phyloP scores from a whole-genome alignment of 2,888 invertebrate species.

The Caradrina kadenii region DNA sequence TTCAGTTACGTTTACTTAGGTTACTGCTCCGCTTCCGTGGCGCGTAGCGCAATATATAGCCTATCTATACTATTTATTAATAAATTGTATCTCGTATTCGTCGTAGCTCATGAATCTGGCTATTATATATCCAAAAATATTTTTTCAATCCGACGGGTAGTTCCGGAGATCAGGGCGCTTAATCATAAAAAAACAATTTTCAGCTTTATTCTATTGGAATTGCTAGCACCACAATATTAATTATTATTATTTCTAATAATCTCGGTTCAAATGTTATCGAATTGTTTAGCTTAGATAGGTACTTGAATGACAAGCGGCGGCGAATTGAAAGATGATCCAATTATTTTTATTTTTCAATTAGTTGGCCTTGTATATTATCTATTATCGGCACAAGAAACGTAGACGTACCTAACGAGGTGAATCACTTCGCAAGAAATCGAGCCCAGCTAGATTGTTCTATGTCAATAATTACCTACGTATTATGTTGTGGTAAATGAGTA shows the following conservation, averaged over 20 bases:
- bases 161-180: too few relatives aligned
- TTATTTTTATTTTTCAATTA: constrained; percentile 59
- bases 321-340: constrained; percentile 58
- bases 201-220: too few relatives aligned
- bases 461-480: constrained; percentile 48
- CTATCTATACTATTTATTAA: too few relatives aligned
- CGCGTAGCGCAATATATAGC: too few relatives aligned
- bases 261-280: constrained; percentile 58
- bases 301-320: constrained; percentile 40
- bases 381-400: constrained; percentile 34
- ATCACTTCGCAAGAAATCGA: constrained; percentile 48
- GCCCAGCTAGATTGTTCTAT: constrained; percentile 38
- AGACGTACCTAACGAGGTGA: constrained; percentile 33
- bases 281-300: constrained; percentile 11
- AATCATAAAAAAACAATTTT: too few relatives aligned
- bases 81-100: too few relatives aligned
- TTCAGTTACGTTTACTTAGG: too few relatives aligned
- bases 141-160: too few relatives aligned
- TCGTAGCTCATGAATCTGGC: too few relatives aligned
- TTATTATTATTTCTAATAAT: constrained; percentile 1
- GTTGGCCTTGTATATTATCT: constrained; percentile 30
- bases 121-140: too few relatives aligned
- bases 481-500: constrained; percentile 26
- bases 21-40: too few relatives aligned
- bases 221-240: not conserved